Percentiles rank a stretch among this genome's conserved stretches.
These are phyloP conservation scores for Thermophis baileyi DNA, from an alignment of 2,113 vertebrate species.

Conservation along the genomic window DNA sequence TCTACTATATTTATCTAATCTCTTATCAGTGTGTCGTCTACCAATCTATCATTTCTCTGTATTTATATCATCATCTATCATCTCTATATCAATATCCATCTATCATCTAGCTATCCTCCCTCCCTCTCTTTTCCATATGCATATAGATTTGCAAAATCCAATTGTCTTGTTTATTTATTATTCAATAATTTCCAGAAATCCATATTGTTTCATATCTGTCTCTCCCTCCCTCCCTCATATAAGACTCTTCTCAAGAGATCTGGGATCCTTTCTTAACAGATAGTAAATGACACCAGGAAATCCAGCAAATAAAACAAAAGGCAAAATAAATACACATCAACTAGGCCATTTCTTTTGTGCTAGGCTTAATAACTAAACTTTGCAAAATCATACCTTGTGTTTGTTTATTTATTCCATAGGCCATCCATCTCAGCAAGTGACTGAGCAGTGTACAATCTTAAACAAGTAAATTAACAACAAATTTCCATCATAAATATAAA, in stretches of 20 bases:
- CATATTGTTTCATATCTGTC: too few relatives aligned
- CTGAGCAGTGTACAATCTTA: not conserved
- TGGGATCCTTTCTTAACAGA: not conserved
- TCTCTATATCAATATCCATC: too few relatives aligned
- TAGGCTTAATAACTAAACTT: not conserved
- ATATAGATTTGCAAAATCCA: too few relatives aligned
- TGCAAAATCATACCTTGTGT: not conserved
- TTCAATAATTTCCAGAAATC: too few relatives aligned
- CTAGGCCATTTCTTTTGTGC: not conserved
- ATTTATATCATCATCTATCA: too few relatives aligned
- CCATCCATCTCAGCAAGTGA: not conserved
- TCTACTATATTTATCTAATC: not conserved
- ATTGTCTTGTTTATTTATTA: too few relatives aligned
- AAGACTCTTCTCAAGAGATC: not conserved
- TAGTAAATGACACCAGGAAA: not conserved
- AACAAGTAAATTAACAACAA: not conserved
- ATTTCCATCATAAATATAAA: not conserved
- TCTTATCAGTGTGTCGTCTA: too few relatives aligned
- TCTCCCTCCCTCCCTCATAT: too few relatives aligned
- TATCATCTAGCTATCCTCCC: too few relatives aligned
- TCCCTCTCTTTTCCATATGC: too few relatives aligned
- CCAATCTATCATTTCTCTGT: too few relatives aligned
- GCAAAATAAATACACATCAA: not conserved
- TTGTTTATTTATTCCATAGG: not conserved
- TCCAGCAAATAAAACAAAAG: not conserved